Base-by-base conservation (phyloP, 2,888 invertebrate species). In the Phortica okadai region DNA sequence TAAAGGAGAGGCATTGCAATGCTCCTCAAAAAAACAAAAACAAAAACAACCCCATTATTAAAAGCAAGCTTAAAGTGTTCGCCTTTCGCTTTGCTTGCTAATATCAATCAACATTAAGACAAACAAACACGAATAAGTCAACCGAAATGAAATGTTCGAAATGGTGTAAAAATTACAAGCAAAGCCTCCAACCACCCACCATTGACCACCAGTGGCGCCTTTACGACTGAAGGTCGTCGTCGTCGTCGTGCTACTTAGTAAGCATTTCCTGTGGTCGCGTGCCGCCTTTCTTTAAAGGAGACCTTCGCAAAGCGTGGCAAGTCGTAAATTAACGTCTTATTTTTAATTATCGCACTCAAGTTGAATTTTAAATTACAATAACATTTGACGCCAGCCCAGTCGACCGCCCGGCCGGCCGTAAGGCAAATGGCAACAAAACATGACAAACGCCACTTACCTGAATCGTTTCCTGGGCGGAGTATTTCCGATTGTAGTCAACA, bases 381-480 rank as follows among this genome's bases (percentile, higher is more conserved):
- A 7, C 41, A n/a, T 41, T 14, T 10, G 16, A 44, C 64, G 21
- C 3, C 21, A 21, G 21, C 1, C 21, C 21, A 21, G 21, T 21
- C 21, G 21, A 21, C 21, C 21, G 21, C 21, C 21, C 21, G 59
- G 1, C 64, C 14, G 6, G 6, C 10, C 10, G 2, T 10, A 16
- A 21, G 72, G 77, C 54, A 72, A 72, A 72, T 56, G 54, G 33
- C 56, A 54, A 72, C 4, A 11, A 41, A 66, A 56, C 62, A 73
- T 58, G 56, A 70, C 21, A 74, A 74, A 72, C 74, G 75, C 75
- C 84, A 90, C 91, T 90, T 89, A 91, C 91, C 91, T 91, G 91
- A 84, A 91, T 91, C 82, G 91, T 91, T 91, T 91, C 91, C 88
- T 91, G 91, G 78, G 91, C 91, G 81, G 91, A 90, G 84, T 91